Conservation (phyloP, 2,888 invertebrate species). For the Xestoiulus laeticollis region DNA sequence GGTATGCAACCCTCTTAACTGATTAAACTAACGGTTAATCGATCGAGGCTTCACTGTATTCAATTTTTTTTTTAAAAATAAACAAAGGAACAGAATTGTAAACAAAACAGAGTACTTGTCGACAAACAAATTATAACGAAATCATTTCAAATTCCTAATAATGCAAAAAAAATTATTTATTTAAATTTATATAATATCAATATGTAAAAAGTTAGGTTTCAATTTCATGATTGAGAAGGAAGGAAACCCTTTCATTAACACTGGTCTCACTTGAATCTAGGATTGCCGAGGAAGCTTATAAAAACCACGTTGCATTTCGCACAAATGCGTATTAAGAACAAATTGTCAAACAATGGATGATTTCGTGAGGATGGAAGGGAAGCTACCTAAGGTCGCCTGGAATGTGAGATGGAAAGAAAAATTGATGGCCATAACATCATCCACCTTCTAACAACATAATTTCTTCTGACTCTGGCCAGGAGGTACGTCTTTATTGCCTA, state of each 20-base stretch:
- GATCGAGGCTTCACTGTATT: too few species aligned
- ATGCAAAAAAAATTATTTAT: not conserved
- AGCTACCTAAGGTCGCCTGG: not conserved
- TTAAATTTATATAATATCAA: not conserved
- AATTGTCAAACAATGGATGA: not conserved
- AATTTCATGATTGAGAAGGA: not conserved
- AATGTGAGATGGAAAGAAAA: slow-evolving; percentile 9
- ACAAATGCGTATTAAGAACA: not conserved
- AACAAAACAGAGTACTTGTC: too few species aligned
- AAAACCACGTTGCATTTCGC: not conserved
- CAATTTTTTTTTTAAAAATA: too few species aligned
- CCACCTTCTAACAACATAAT: slow-evolving; percentile 43
- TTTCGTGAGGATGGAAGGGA: not conserved
- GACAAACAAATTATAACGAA: too few species aligned
- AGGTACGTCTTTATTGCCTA: slow-evolving; percentile 66
- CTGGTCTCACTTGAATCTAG: not conserved
- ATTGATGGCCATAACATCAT: not conserved
- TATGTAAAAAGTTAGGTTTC: not conserved
- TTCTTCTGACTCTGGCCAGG: slow-evolving; percentile 44
- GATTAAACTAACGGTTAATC: too few species aligned
- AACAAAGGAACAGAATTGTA: too few species aligned
- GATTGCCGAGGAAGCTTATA: not conserved
- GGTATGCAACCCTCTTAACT: too few species aligned
- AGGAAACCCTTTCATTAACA: not conserved
- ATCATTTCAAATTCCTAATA: too few species aligned